Conservation (phyloP, 1,140 invertebrate species). For the Pseudomyrmex dendroicus region DNA sequence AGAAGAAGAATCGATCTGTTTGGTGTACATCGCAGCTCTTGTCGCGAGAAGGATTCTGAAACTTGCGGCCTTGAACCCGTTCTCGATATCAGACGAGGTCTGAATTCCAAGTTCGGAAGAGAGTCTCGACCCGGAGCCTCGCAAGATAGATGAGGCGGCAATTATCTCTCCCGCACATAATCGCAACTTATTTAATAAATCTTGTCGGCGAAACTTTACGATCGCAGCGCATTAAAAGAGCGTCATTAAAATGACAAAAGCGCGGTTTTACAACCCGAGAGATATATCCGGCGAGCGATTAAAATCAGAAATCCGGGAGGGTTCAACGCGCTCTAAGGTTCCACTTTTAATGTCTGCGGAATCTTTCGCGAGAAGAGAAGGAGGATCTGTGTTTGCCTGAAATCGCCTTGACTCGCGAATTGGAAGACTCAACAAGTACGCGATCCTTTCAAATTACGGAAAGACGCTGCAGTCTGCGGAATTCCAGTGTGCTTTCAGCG, state of each 20-base stretch:
- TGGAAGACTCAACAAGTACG: slow-evolving; percentile 24
- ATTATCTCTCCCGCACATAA: neutral
- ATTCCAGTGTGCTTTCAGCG: slow-evolving; percentile 8
- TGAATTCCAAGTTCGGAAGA: slow-evolving; percentile 19
- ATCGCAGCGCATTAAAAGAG: no score
- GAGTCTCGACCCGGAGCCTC: neutral
- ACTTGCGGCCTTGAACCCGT: slow-evolving; percentile 44
- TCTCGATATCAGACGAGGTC: neutral
- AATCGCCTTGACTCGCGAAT: neutral
- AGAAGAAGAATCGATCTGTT: neutral
- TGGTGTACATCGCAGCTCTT: slow-evolving; percentile 13
- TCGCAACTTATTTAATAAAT: slow-evolving; percentile 29
- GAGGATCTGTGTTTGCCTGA: neutral
- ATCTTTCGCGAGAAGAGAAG: neutral
- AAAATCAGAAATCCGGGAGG: neutral
- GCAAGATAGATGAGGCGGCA: slow-evolving; percentile 37
- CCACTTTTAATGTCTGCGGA: neutral
- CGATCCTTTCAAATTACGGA: slow-evolving; percentile 13
- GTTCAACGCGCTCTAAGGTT: neutral
- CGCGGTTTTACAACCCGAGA: neutral
- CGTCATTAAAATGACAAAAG: neutral
- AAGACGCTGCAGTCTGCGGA: neutral
- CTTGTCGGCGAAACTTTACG: neutral
- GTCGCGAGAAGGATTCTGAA: slow-evolving; percentile 10
- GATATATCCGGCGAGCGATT: neutral